A percentile compares a stretch with the other conserved stretches of the same genome.
Evolutionary conservation across 2,797 vertebrate genomes (phyloP).

Genomic region (Spondyliosoma cantharus): DNA sequence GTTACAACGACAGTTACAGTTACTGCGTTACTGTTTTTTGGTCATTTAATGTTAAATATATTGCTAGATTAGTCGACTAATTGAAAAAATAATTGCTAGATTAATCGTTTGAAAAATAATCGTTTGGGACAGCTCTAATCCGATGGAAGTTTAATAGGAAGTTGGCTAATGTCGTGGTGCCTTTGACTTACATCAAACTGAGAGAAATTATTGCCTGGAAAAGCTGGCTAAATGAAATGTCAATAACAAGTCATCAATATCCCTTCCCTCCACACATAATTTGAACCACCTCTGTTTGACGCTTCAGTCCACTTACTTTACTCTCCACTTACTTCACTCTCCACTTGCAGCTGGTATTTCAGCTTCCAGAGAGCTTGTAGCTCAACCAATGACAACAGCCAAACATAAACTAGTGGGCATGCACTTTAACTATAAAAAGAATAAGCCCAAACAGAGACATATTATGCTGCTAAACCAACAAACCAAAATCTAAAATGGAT

Average conservation of each 20-base stretch:
- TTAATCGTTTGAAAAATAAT: no score
- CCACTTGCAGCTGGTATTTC: slow-evolving; percentile 23
- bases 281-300: slow-evolving; percentile 21
- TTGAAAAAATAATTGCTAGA: no score
- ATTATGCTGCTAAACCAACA: not conserved
- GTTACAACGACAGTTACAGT: no score
- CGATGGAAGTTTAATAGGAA: not conserved
- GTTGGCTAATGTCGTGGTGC: slow-evolving; percentile 2
- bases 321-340: slow-evolving; percentile 12
- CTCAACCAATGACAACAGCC: slow-evolving; percentile 8
- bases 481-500: slow-evolving; percentile 29
- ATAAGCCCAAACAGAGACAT: not conserved
- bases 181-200: slow-evolving; percentile 24
- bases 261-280: slow-evolving; percentile 20
- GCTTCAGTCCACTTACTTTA: slow-evolving; percentile 19
- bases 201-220: slow-evolving; percentile 27
- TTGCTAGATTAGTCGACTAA: no score
- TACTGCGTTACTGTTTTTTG: no score
- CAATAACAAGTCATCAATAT: slow-evolving; percentile 58
- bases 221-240: slow-evolving; percentile 58
- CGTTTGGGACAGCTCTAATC: no score
- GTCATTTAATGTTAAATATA: no score
- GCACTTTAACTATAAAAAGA: slow-evolving; percentile 26
- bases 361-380: slow-evolving; percentile 10
- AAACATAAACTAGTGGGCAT: slow-evolving; percentile 15